Conservation (phyloP, 2,888 invertebrate species). For the Plagodis dolabraria region DNA sequence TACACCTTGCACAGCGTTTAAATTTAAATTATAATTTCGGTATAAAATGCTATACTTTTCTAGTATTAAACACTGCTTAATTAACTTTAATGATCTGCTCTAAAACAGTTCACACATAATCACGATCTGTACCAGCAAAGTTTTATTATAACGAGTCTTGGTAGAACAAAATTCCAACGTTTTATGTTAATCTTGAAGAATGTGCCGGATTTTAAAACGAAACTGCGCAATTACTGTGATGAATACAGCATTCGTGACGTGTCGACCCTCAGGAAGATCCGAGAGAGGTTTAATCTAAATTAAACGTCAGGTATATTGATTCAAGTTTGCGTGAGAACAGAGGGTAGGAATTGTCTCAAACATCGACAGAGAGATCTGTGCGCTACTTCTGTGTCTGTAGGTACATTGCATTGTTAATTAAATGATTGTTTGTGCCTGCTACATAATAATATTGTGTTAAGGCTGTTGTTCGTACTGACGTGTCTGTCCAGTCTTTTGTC, state of each 20-base stretch:
- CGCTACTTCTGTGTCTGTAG: neutral
- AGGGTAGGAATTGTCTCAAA: neutral
- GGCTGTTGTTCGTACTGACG: too few relatives aligned
- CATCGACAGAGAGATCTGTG: constrained; percentile 22
- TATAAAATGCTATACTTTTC: too few relatives aligned
- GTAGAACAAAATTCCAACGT: constrained; percentile 56
- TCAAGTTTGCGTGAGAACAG: constrained; percentile 43
- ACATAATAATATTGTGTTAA: too few relatives aligned
- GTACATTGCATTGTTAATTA: too few relatives aligned
- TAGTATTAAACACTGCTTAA: too few relatives aligned
- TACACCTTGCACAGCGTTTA: too few relatives aligned
- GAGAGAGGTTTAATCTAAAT: constrained; percentile 51
- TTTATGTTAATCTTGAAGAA: constrained; percentile 81
- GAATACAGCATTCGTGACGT: constrained; percentile 68
- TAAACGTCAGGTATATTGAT: constrained; percentile 59
- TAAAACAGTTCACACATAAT: neutral
- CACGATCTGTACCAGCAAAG: neutral
- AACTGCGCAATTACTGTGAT: constrained; percentile 77
- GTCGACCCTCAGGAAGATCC: constrained; percentile 42
- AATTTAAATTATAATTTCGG: too few relatives aligned
- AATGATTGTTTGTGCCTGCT: too few relatives aligned
- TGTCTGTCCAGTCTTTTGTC: too few relatives aligned
- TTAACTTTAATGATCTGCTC: too few relatives aligned
- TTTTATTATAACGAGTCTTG: constrained; percentile 30
- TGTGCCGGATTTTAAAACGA: constrained; percentile 79